Percentiles rank a stretch among this genome's conserved stretches.
These are phyloP conservation scores for Stenchaetothrips biformis DNA, from an alignment of 2,888 invertebrate species.

Conservation along the genomic window DNA sequence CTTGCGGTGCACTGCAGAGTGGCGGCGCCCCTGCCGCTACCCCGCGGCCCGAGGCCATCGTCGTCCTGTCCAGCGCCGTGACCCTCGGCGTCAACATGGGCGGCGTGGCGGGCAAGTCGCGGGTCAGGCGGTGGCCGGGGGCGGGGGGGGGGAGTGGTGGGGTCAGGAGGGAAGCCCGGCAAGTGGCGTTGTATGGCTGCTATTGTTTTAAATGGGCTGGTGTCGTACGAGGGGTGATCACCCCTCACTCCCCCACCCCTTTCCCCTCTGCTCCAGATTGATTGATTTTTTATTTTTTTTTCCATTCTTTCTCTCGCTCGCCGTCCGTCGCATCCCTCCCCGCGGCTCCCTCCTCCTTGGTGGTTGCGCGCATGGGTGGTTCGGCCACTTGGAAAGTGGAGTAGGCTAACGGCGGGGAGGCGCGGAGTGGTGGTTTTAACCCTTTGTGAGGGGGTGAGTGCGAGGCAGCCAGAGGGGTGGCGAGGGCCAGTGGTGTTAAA, in stretches of 20 bases:
- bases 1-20: no score
- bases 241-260: conserved; percentile 1
- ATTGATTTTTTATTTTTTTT: conserved; percentile 1
- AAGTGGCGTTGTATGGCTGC: conserved; percentile 24
- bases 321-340: neutral
- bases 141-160: neutral
- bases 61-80: no score
- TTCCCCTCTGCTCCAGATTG: neutral
- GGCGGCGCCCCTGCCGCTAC: no score
- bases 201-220: conserved; percentile 25
- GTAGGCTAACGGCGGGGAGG: conserved; percentile 10
- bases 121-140: neutral
- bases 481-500: neutral
- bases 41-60: no score
- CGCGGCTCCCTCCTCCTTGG: neutral
- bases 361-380: conserved; percentile 22
- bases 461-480: neutral
- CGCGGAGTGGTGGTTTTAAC: conserved; percentile 17
- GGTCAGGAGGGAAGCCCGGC: neutral
- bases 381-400: conserved; percentile 18
- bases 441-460: neutral
- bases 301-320: neutral
- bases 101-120: neutral
- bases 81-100: neutral
- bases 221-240: conserved; percentile 20